Base-by-base conservation (phyloP, 2,113 vertebrate genomes). In the Lamprologus lemairii region DNA sequence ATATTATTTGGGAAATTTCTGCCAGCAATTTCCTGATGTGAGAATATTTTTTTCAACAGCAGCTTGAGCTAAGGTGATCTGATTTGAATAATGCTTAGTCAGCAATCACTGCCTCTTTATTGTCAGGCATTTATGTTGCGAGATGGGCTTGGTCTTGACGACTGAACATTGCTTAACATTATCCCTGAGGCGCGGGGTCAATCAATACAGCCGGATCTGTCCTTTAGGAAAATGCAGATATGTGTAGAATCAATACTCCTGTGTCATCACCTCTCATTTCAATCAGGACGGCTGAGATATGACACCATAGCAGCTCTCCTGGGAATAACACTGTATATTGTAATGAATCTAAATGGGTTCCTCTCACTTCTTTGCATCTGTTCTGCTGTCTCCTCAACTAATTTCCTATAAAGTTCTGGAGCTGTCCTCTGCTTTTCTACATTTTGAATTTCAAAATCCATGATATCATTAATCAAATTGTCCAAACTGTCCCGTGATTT, bases 1-100 rank as follows among this genome's bases (percentile, higher is more conserved):
- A 81, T 87, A 73, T 28, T 2, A 35, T 81, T 86, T 83, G 16
- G 33, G 28, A 65, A 33, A 68, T 79, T 21, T 53, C 14, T 54
- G 84, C 94, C 93, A 92, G 93, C 93, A 84, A 86, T 91, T 94
- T 93, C 51, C 68, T 79, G 75, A 84, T 80, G 63, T 80, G 35
- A 75, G 42, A 89, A 92, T 88, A 80, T 85, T 86, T 26, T 87
- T 79, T 73, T 80, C 47, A 54, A 86, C 68, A 71, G 86, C 73
- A 55, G 49, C 88, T 63, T 28, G 17, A 51, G 68, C 81, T 89
- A 90, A 93, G 91, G 58, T 23, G 53, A 47, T 86, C 86, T 88
- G 73, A 92, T 95, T 86, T 95, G 84, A 96, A 95, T 95, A 95
- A 83, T 92, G 94, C 93, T 93, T 85, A 89, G 87, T 95, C 94